Conservation (phyloP, 2,113 vertebrate species). For the Vireo altiloquus region DNA sequence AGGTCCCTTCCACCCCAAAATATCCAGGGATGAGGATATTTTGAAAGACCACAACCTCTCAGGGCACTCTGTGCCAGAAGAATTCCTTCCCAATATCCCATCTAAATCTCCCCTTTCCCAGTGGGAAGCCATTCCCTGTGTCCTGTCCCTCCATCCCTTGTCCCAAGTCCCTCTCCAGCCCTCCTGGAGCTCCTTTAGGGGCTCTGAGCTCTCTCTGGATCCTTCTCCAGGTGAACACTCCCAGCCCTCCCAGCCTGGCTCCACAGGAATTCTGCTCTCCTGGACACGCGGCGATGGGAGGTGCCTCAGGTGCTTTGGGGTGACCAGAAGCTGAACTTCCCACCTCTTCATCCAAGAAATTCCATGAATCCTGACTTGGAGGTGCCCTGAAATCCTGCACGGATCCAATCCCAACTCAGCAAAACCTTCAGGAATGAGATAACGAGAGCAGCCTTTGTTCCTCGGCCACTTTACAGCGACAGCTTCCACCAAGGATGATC, state of each 20-base stretch:
- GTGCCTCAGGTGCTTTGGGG: background rate
- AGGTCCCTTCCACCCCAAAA: background rate
- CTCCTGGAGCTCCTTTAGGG: background rate
- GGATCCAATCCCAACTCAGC: background rate
- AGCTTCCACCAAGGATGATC: background rate
- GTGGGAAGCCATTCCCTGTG: background rate
- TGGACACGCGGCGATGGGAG: background rate
- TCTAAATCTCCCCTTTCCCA: background rate
- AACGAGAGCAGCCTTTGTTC: background rate
- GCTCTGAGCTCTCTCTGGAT: background rate
- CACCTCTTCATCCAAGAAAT: background rate
- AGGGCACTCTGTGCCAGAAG: background rate
- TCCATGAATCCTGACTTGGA: background rate
- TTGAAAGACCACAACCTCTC: background rate
- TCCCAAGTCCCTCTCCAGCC: background rate
- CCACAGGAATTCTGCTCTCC: background rate
- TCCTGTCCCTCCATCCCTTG: background rate
- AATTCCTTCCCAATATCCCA: background rate
- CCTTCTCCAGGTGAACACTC: accelerated
- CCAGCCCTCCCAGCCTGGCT: background rate
- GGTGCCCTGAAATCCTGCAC: background rate
- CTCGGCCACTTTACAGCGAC: background rate
- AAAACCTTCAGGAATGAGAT: background rate
- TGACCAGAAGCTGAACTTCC: background rate
- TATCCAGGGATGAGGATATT: background rate